Conservation (phyloP, 1,140 invertebrate genomes). For the Nephila pilipes region DNA sequence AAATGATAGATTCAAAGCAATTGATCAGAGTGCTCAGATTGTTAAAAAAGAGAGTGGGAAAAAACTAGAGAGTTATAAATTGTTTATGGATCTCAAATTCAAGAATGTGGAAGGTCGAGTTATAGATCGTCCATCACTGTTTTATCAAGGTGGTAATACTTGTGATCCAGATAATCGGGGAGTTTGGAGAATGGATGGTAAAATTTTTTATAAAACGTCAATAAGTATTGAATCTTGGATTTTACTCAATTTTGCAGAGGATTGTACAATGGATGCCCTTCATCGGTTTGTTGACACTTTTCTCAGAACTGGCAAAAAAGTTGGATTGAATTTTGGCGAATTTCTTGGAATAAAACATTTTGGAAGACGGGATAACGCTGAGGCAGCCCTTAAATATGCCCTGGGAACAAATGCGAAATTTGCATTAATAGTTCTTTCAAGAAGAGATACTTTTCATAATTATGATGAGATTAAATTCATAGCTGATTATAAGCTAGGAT, state of each 20-base stretch:
- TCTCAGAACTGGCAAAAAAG: background rate
- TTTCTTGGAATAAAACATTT: background rate
- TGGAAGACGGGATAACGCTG: background rate
- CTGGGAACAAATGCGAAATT: constrained; percentile 18
- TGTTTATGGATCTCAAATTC: background rate
- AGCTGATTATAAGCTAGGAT: constrained; percentile 87
- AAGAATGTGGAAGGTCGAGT: constrained; percentile 41
- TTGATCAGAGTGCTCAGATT: background rate
- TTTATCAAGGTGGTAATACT: background rate
- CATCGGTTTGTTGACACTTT: constrained; percentile 31
- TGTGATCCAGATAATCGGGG: constrained; percentile 48
- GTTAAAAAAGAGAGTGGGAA: constrained; percentile 17
- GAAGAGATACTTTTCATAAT: constrained; percentile 28
- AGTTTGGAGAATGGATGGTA: constrained; percentile 65
- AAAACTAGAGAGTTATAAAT: constrained; percentile 33
- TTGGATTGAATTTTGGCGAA: constrained; percentile 44
- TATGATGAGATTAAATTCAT: constrained; percentile 85
- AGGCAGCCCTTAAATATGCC: constrained; percentile 23
- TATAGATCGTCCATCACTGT: constrained; percentile 21
- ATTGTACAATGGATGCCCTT: background rate
- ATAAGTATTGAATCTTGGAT: constrained; percentile 57
- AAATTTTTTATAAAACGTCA: constrained; percentile 34
- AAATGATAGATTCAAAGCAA: constrained; percentile 78
- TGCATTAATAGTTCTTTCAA: constrained; percentile 62
- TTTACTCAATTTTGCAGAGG: constrained; percentile 38